A percentile compares a stretch with the other conserved stretches of the same genome.
Conservation (phyloP, 2,797 vertebrate genomes). For the Gymnodraco acuticeps region DNA sequence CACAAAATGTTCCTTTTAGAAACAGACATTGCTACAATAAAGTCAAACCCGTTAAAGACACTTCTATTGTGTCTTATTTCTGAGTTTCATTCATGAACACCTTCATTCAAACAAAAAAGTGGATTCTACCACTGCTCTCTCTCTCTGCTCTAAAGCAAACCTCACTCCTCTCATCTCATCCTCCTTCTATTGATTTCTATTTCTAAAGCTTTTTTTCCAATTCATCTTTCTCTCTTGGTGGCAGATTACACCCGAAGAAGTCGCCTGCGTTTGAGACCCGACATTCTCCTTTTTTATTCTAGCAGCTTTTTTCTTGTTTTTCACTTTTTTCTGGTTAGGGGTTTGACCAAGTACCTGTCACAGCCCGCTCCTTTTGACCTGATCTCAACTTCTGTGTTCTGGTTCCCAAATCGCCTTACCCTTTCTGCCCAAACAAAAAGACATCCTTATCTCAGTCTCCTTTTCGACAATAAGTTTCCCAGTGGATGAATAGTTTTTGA, state of each 20-base stretch:
- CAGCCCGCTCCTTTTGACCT: slow-evolving; percentile 30
- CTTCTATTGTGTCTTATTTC: not conserved
- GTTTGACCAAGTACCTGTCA: slow-evolving; percentile 24
- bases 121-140: not conserved
- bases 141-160: not conserved
- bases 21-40: slow-evolving; percentile 14
- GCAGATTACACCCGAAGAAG: slow-evolving; percentile 8
- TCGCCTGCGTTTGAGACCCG: slow-evolving; percentile 12
- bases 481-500: slow-evolving; percentile 12
- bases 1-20: slow-evolving; percentile 21
- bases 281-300: slow-evolving; percentile 13
- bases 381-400: slow-evolving; percentile 21
- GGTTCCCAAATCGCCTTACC: not conserved
- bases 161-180: slow-evolving; percentile 18
- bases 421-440: slow-evolving; percentile 11
- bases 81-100: not conserved
- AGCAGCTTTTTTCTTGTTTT: not conserved
- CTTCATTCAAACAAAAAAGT: not conserved
- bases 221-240: slow-evolving; percentile 24
- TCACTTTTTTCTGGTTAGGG: not conserved
- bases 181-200: slow-evolving; percentile 9
- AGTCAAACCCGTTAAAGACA: not conserved
- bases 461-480: not conserved
- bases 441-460: slow-evolving; percentile 9
- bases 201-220: slow-evolving; percentile 10